A percentile compares a stretch with the other conserved stretches of the same genome.
phyloP scores from a whole-genome alignment of 2,113 vertebrate species.

The Vimba vimba region DNA sequence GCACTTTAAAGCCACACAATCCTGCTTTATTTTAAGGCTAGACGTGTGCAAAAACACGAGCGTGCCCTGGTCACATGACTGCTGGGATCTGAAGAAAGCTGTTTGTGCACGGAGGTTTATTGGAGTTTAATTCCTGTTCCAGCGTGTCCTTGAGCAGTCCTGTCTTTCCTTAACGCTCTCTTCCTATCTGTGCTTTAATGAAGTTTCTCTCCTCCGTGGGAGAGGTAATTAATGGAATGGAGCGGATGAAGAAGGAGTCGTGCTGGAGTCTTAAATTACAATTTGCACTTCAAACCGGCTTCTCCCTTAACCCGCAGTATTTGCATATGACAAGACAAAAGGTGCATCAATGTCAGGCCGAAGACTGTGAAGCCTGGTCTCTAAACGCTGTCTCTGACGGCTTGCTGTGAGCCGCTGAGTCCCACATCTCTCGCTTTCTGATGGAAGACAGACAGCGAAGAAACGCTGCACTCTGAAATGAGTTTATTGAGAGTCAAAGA shows the following conservation, averaged over 20 bases:
- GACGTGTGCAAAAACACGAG: not conserved
- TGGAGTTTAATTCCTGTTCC: slow-evolving; percentile 34
- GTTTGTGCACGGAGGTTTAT: slow-evolving; percentile 26
- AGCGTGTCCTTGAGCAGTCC: slow-evolving; percentile 49
- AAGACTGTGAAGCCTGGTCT: slow-evolving; percentile 59
- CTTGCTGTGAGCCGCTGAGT: slow-evolving; percentile 26
- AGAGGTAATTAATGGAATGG: slow-evolving; percentile 73
- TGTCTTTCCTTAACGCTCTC: slow-evolving; percentile 49
- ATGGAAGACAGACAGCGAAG: slow-evolving; percentile 36
- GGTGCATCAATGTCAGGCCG: slow-evolving; percentile 72
- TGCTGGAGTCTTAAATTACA: slow-evolving; percentile 67
- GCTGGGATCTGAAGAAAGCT: slow-evolving; percentile 29
- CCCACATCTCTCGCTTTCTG: not conserved
- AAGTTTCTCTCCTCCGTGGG: slow-evolving; percentile 64
- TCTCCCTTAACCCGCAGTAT: slow-evolving; percentile 62
- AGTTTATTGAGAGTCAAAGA: slow-evolving; percentile 46
- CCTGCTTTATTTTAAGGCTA: not conserved
- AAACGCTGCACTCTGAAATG: slow-evolving; percentile 5
- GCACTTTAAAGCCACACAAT: not conserved
- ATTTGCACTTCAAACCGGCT: slow-evolving; percentile 74
- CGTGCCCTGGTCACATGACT: not conserved
- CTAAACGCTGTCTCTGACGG: slow-evolving; percentile 20
- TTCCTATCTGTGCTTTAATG: slow-evolving; percentile 61
- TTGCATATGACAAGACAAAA: slow-evolving; percentile 72
- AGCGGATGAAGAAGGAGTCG: slow-evolving; percentile 63